Conservation (phyloP, 2,113 vertebrate species). For the Pimephales promelas region DNA sequence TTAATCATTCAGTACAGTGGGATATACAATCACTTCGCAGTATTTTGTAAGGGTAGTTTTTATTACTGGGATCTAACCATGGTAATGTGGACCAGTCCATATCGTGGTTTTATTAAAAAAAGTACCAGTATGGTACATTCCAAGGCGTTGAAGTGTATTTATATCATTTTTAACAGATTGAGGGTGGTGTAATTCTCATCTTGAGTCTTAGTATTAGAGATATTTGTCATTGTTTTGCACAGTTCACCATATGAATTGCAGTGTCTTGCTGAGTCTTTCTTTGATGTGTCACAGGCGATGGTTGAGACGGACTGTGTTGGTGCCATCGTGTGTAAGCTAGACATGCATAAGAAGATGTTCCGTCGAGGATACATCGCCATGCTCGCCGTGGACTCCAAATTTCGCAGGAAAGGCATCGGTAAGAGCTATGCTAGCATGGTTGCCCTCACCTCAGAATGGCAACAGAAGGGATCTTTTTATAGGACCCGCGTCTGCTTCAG, state of each 20-base stretch:
- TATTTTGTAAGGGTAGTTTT: neutral
- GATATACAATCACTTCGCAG: neutral
- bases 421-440: slow-evolving; percentile 65
- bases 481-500: slow-evolving; percentile 8
- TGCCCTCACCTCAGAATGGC: neutral
- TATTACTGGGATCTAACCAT: neutral
- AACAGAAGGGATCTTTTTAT: slow-evolving; percentile 23
- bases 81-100: neutral
- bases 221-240: slow-evolving; percentile 1
- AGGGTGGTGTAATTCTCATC: neutral
- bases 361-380: slow-evolving; percentile 99
- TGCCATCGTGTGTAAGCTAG: slow-evolving; percentile 99
- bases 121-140: neutral
- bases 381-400: slow-evolving; percentile 99
- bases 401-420: slow-evolving; percentile 99
- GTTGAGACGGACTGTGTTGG: slow-evolving; percentile 98
- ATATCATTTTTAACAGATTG: neutral
- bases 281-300: slow-evolving; percentile 85
- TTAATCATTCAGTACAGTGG: neutral
- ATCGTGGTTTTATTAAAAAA: neutral
- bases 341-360: slow-evolving; percentile 99
- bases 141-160: neutral
- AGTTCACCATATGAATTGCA: slow-evolving; percentile 4
- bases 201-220: neutral
- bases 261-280: slow-evolving; percentile 16